Conservation (phyloP, 1,140 invertebrate genomes). For the Leptopilina boulardi region DNA sequence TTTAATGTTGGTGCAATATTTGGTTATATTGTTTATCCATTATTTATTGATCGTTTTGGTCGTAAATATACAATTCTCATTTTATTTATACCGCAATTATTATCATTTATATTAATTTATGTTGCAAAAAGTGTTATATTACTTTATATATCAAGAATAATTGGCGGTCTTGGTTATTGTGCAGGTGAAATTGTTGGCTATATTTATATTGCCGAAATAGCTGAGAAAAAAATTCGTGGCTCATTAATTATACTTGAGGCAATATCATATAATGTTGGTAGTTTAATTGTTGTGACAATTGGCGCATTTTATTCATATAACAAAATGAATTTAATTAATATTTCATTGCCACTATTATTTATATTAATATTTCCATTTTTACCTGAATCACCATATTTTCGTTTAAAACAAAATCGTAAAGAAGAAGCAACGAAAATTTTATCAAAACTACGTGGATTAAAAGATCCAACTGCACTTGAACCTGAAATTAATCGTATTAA, state of each 20-base stretch:
- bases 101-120: constrained; percentile 9
- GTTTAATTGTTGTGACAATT: constrained; percentile 5
- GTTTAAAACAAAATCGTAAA: constrained; percentile 10
- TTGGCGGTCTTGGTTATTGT: constrained; percentile 19
- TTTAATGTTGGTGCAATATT: constrained; percentile 29
- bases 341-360: not conserved
- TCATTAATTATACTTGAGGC: constrained; percentile 21
- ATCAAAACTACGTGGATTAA: constrained; percentile 7
- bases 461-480: not conserved
- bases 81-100: not conserved
- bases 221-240: constrained; percentile 6
- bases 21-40: not conserved
- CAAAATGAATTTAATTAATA: not conserved
- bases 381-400: not conserved
- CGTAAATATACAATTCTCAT: constrained; percentile 4
- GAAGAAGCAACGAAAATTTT: constrained; percentile 19
- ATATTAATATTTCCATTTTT: constrained; percentile 3
- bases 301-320: not conserved
- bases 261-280: constrained; percentile 8
- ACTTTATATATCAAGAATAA: not conserved
- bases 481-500: constrained; percentile 16
- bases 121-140: not conserved
- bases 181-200: constrained; percentile 18
- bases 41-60: constrained; percentile 7
- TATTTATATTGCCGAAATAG: constrained; percentile 17